Base-by-base conservation (phyloP, 2,888 invertebrate species). In the Adelognathus sp. region DNA sequence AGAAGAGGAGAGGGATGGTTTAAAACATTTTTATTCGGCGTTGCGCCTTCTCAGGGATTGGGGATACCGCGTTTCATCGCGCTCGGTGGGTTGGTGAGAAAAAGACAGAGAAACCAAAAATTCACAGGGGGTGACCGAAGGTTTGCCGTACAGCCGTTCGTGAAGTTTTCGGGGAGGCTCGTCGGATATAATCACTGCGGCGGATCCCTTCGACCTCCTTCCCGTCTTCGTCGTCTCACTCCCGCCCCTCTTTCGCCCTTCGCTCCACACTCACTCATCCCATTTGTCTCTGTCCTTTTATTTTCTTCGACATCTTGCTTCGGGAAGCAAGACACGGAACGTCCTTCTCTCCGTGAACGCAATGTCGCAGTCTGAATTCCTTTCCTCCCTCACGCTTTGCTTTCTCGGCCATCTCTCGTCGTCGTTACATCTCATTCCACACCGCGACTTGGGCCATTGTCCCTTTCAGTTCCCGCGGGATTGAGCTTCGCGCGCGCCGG, bases 131-230 rank as follows among this genome's bases (percentile, higher is more conserved):
- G 44, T 72, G 60, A 50, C 50, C 50, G 60, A 71, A 58, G 69
- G 46, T 36, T 70, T 50, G 50, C 36, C 24, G 46, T 60, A 18
- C 6, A 61, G 54, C 54, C 82, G 83, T 84, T 84, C 69, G 81
- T 82, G 67, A 86, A 85, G 84, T 86, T 86, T 88, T n/a, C n/a
- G 81, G 86, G 85, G 74, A 36, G 67, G 70, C 70, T 87, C 87
- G 88, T 89, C 86, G 87, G 87, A 86, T 88, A 89, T 90, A 89
- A 89, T 90, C 89, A 89, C 88, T 84, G 88, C 75, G 81, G 81
- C 82, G 81, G 64, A 67, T 81, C 82, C 52, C 70, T 77, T 78
- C 79, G 76, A 80, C 78, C 80, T 76, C 54, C 41, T 76, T 74
- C 75, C 75, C 74, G 64, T 81, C 80, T 73, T 72, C 60, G 50